Evolutionary conservation across 2,113 vertebrate species (phyloP).

Genomic region (Perccottus glenii): DNA sequence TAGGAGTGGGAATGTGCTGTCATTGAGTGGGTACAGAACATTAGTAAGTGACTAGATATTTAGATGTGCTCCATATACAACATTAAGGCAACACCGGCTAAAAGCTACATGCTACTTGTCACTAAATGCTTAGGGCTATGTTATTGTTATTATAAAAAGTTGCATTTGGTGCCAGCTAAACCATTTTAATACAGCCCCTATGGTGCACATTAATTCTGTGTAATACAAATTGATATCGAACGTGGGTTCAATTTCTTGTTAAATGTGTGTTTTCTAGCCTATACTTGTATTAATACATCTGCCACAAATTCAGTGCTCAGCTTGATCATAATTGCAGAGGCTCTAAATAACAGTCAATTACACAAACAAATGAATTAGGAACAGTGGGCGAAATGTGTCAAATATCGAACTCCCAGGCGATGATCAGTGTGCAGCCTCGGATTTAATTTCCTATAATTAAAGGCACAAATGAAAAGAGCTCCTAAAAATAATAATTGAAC

Average conservation of each 20-base stretch:
- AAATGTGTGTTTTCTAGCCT: neutral
- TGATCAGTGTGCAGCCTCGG: neutral
- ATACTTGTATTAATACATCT: neutral
- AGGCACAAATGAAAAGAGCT: slow-evolving; percentile 15
- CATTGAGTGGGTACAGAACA: no score
- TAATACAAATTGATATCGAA: neutral
- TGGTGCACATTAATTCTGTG: neutral
- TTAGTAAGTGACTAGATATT: no score
- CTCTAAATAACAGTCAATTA: slow-evolving; percentile 1
- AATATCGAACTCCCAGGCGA: neutral
- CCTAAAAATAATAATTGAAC: slow-evolving; percentile 27
- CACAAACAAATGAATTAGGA: neutral
- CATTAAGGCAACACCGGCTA: no score
- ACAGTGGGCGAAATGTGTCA: neutral
- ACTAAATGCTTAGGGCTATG: no score
- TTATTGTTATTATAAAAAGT: no score
- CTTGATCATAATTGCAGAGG: neutral
- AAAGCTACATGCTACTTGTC: no score
- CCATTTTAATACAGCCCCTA: neutral
- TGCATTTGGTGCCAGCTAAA: neutral
- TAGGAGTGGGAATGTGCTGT: no score
- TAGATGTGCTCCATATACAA: no score
- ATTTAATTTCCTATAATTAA: slow-evolving; percentile 23
- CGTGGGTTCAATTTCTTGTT: neutral
- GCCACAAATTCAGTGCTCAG: neutral